Percentiles rank a stretch among this genome's conserved stretches.
Evolutionary conservation across 2,113 vertebrate species (phyloP).

Genomic region (Tympanuchus pallidicinctus): DNA sequence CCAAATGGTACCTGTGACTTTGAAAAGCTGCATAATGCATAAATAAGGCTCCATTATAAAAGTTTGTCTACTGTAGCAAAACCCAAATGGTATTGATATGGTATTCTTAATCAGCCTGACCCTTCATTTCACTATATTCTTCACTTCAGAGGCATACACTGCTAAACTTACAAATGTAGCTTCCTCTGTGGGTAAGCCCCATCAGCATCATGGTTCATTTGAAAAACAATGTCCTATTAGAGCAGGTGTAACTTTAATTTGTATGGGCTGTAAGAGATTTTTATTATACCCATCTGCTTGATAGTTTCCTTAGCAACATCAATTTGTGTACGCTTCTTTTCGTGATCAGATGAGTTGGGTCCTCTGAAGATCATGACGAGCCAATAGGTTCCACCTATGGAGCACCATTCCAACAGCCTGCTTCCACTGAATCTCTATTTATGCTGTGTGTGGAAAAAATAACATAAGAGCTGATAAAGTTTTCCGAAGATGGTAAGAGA

Average conservation of each 20-base stretch:
- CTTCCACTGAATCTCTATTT: not conserved
- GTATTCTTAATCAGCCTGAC: not conserved
- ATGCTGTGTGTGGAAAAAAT: not conserved
- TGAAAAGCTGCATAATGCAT: not conserved
- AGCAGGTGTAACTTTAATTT: not conserved
- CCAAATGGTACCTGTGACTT: not conserved
- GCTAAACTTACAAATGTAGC: not conserved
- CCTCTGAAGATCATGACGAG: not conserved
- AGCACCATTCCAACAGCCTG: not conserved
- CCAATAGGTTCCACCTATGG: not conserved
- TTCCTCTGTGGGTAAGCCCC: not conserved
- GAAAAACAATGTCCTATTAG: not conserved
- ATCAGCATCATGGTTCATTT: not conserved
- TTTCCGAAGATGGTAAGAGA: not conserved
- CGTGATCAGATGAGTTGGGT: not conserved
- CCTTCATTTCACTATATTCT: not conserved
- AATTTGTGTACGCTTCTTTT: not conserved
- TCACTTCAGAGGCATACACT: not conserved
- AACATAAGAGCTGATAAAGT: not conserved
- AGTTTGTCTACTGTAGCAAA: not conserved
- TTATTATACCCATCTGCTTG: not conserved
- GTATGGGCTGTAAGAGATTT: not conserved
- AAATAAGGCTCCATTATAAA: not conserved
- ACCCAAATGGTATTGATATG: not conserved
- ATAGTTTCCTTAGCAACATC: not conserved